phyloP scores from a whole-genome alignment of 1,140 invertebrate species.

The Laupala kohalensis region DNA sequence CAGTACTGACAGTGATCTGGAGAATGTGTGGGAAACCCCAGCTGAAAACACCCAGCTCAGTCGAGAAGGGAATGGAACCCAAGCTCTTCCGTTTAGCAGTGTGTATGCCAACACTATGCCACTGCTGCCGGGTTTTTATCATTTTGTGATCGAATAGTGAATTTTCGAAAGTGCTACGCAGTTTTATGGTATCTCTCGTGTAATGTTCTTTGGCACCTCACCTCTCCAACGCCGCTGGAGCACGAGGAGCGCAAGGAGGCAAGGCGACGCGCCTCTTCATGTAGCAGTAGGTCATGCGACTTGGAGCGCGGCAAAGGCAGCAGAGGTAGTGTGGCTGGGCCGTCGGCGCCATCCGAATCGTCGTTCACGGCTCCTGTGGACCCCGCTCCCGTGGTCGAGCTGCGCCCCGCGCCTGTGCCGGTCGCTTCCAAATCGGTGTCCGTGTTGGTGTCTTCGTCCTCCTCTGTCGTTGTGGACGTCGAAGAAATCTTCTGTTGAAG shows the following conservation, averaged over 20 bases:
- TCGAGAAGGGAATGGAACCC: too few species aligned
- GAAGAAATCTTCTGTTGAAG: slow-evolving; percentile 41
- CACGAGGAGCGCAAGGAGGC: slow-evolving; percentile 20
- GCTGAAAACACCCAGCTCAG: too few species aligned
- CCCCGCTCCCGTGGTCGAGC: not conserved
- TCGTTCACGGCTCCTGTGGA: not conserved
- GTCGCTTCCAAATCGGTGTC: slow-evolving; percentile 40
- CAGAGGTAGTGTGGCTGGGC: slow-evolving; percentile 22
- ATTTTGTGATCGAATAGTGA: too few species aligned
- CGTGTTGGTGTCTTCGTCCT: slow-evolving; percentile 43
- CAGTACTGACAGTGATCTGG: too few species aligned
- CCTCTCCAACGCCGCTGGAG: slow-evolving; percentile 27
- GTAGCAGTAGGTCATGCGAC: slow-evolving; percentile 60
- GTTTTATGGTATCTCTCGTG: too few species aligned
- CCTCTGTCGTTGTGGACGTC: slow-evolving; percentile 56
- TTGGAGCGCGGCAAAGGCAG: slow-evolving; percentile 48
- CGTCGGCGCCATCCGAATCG: slow-evolving; percentile 20
- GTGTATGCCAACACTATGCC: too few species aligned
- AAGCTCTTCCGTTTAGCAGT: too few species aligned
- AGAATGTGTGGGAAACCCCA: too few species aligned
- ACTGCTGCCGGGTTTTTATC: too few species aligned
- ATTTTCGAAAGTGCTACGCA: too few species aligned
- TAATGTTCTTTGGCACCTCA: too few species aligned
- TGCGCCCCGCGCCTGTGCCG: slow-evolving; percentile 18
- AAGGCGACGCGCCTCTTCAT: slow-evolving; percentile 34